Base-by-base conservation (phyloP, 2,888 invertebrate genomes). In the Morpho achilles region DNA sequence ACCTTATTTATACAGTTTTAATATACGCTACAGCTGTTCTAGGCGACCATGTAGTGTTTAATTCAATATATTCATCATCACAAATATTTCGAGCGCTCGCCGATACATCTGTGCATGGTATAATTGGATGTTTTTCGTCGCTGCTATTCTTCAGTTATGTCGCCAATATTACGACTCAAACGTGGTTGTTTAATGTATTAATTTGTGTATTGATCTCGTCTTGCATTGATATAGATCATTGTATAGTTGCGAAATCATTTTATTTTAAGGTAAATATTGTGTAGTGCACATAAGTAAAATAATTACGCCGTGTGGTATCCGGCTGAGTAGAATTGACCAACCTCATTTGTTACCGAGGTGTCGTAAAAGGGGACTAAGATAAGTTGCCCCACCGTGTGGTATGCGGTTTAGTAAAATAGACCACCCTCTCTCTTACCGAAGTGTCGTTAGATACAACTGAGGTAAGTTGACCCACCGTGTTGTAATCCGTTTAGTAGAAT, bases 201-300 rank as follows among this genome's bases (percentile, higher is more conserved):
- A 70, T 87, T 41, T 89, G 90, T 45, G 82, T 86, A 0, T 7
- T 77, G 0, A 56, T 85, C 3, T 84, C 89, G 0, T 79, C 81
- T 0, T 54, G 83, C 0, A 89, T 89, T 23, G 89, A 89, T 67
- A 55, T 88, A 0, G 89, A 89, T 55, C 89, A 89, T 69, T 72
- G 80, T 45, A 70, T 89, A n/a, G 79, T 81, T 0, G 89, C 90
- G 1, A 80, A 65, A 65, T 88, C 89, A 3, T 63, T 89, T 59
- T 53, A 76, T 63, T 70, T 82, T 1, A 84, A 85, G 85, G 89
- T 88, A 64, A 74, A 39, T 58, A 50, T 8, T 47, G 32, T 32
- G 32, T 32, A 32, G 32, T 5, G 5, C 3, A 32, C 0, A 5
- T 5, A n/a, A n/a, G 32, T 32, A 32, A 32, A 5, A 32, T 32